Percentiles rank a stretch among this genome's conserved stretches.
Conservation (phyloP, 1,140 invertebrate genomes). For the Brachionus calyciflorus region DNA sequence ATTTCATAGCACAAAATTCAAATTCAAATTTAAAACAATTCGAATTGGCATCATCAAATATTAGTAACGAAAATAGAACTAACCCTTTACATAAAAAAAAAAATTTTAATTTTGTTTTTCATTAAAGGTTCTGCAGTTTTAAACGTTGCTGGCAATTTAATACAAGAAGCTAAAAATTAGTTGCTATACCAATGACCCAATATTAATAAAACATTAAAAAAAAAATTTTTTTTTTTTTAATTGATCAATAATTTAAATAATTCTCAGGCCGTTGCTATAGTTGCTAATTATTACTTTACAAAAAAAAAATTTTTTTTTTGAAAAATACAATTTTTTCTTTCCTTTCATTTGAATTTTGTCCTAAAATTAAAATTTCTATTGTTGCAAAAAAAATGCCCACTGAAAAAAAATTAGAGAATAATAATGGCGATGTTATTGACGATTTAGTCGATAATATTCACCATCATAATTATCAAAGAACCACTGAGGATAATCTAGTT, state of each 20-base stretch:
- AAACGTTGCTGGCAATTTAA: conserved; percentile 11
- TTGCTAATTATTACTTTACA: not conserved
- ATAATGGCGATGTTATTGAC: conserved; percentile 27
- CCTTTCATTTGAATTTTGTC: not conserved
- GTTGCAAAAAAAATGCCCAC: not conserved
- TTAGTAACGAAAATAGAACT: too few relatives aligned
- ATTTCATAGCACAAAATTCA: conserved; percentile 65
- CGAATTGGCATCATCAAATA: conserved; percentile 63
- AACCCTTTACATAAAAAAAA: too few relatives aligned
- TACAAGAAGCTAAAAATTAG: conserved; percentile 45
- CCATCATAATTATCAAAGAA: conserved; percentile 3
- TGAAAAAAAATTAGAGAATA: conserved; percentile 37
- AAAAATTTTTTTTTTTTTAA: not conserved
- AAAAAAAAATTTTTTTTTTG: conserved; percentile 38
- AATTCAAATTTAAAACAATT: conserved; percentile 63
- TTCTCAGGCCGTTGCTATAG: conserved; percentile 13
- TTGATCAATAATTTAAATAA: conserved; percentile 43
- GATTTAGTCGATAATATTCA: conserved; percentile 15
- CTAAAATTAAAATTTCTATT: not conserved
- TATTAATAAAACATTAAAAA: not conserved
- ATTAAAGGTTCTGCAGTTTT: conserved; percentile 7
- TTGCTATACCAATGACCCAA: conserved; percentile 44
- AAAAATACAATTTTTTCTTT: conserved; percentile 4
- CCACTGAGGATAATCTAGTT: not conserved
- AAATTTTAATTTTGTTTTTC: not conserved